These are phyloP conservation scores for Macrosiphum euphorbiae DNA, from an alignment of 2,888 invertebrate genomes.

Conservation along the genomic window DNA sequence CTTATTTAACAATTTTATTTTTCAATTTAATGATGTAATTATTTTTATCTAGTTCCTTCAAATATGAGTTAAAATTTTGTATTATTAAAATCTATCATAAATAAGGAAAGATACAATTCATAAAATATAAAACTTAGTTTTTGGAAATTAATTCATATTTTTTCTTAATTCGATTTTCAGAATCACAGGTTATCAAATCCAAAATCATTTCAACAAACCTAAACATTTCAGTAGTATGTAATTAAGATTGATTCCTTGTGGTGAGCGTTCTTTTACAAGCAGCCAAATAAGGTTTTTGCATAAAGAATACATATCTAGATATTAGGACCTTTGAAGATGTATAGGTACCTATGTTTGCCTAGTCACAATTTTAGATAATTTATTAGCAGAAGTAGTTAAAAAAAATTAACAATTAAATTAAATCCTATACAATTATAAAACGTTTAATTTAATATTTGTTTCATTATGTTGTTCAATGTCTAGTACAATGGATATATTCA, in stretches of 20 bases:
- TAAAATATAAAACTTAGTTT: not conserved
- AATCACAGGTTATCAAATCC: conserved; percentile 49
- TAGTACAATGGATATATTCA: conserved; percentile 44
- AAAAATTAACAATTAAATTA: conserved; percentile 38
- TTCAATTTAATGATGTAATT: not conserved
- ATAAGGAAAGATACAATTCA: not conserved
- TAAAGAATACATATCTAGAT: conserved; percentile 63
- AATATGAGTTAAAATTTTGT: not conserved
- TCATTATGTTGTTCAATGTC: conserved; percentile 51
- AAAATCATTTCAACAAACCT: conserved; percentile 58
- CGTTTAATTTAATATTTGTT: conserved; percentile 50
- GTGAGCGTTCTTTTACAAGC: conserved; percentile 52
- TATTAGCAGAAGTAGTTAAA: conserved; percentile 48
- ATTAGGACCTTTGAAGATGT: conserved; percentile 39
- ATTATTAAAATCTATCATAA: not conserved
- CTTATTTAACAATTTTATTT: not conserved
- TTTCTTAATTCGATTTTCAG: conserved; percentile 57
- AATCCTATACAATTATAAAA: conserved; percentile 41
- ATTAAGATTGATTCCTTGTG: conserved; percentile 57
- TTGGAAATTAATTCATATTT: conserved; percentile 40
- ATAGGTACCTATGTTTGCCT: conserved; percentile 58
- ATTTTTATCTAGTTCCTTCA: not conserved
- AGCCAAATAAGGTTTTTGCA: conserved; percentile 47
- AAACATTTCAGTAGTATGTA: conserved; percentile 57
- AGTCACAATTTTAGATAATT: conserved; percentile 58